These are phyloP conservation scores for Chromoteleia sp. DNA, from an alignment of 2,888 invertebrate species.

Conservation along the genomic window DNA sequence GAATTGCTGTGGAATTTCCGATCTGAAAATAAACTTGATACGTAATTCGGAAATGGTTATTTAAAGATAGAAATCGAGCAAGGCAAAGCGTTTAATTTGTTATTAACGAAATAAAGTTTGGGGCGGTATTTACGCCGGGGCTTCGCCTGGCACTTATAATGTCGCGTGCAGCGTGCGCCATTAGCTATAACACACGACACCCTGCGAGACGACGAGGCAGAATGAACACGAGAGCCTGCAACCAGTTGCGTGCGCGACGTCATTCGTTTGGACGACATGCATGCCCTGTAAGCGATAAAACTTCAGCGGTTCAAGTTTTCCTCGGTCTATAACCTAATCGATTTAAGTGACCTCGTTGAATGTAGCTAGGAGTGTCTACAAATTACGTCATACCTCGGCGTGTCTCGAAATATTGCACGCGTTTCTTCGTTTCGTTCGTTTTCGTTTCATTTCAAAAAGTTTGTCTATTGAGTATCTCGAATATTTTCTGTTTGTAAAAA, in stretches of 20 bases:
- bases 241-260: conserved; percentile 72
- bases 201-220: conserved; percentile 22
- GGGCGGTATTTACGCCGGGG: conserved; percentile 2
- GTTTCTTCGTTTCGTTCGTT: background rate
- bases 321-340: conserved; percentile 70
- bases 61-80: conserved; percentile 47
- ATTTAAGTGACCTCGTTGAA: conserved; percentile 69
- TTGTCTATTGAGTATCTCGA: too few species aligned
- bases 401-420: conserved; percentile 18
- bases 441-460: too few species aligned
- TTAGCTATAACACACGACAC: conserved; percentile 36
- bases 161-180: conserved; percentile 42
- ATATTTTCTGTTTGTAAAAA: too few species aligned
- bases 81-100: conserved; percentile 38
- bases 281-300: conserved; percentile 61
- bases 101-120: conserved; percentile 17
- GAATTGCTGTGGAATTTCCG: too few species aligned
- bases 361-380: conserved; percentile 58
- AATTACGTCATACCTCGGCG: conserved; percentile 45
- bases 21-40: background rate
- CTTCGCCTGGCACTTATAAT: conserved; percentile 24
- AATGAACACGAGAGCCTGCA: conserved; percentile 62
- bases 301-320: conserved; percentile 62
- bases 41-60: conserved; percentile 19
- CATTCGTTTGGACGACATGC: conserved; percentile 59